These are phyloP conservation scores for Lutraria rhynchaena DNA, from an alignment of 1,140 invertebrate species.

Conservation along the genomic window DNA sequence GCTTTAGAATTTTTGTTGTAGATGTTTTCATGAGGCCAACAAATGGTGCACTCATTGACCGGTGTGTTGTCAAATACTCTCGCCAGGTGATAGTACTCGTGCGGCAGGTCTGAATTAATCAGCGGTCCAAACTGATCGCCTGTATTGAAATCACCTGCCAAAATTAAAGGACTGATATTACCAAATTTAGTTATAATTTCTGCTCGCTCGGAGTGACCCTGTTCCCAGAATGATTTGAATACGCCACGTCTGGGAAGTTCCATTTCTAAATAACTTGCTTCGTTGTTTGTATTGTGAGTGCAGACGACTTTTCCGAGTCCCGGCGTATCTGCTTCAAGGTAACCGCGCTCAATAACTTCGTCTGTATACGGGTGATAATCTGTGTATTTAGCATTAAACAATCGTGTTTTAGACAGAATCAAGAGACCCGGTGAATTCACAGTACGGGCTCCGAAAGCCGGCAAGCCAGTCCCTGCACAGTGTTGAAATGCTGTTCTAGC, in stretches of 20 bases:
- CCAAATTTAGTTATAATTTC: slow-evolving; percentile 28
- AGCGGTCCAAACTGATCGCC: slow-evolving; percentile 14
- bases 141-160: slow-evolving; percentile 34
- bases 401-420: slow-evolving; percentile 26
- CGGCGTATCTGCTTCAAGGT: slow-evolving; percentile 21
- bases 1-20: neutral
- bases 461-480: slow-evolving; percentile 1
- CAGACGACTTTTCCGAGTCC: slow-evolving; percentile 48
- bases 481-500: neutral
- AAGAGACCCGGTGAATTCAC: slow-evolving; percentile 42
- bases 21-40: slow-evolving; percentile 35
- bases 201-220: slow-evolving; percentile 21
- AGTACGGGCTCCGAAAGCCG: neutral
- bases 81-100: slow-evolving; percentile 23
- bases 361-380: slow-evolving; percentile 28
- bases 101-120: slow-evolving; percentile 3
- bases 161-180: neutral
- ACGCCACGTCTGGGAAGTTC: neutral
- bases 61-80: slow-evolving; percentile 17
- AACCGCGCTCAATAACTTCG: slow-evolving; percentile 36
- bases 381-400: slow-evolving; percentile 31
- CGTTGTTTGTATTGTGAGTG: slow-evolving; percentile 18
- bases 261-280: slow-evolving; percentile 10
- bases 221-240: slow-evolving; percentile 6
- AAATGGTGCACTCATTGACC: slow-evolving; percentile 9